Conservation (phyloP, 2,113 vertebrate species). For the Siniperca knerii region DNA sequence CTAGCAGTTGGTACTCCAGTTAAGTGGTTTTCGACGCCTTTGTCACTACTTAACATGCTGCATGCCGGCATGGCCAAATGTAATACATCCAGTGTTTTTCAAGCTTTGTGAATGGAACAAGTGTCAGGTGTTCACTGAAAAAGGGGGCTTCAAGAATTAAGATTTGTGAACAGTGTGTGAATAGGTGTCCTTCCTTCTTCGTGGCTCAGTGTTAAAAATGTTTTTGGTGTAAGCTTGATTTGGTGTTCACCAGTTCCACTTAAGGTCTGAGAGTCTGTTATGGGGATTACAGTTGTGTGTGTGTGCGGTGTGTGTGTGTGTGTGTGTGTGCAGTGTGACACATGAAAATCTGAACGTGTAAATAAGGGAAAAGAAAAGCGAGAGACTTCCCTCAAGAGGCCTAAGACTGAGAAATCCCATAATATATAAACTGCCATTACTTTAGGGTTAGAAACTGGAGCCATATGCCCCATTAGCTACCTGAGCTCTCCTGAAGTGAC, state of each 20-base stretch:
- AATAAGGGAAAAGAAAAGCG: slow-evolving; percentile 6
- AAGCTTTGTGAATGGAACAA: neutral
- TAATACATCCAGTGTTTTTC: neutral
- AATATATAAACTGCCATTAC: neutral
- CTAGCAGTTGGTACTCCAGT: slow-evolving; percentile 21
- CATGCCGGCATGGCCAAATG: neutral
- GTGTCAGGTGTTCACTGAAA: slow-evolving; percentile 3
- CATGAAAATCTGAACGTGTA: slow-evolving; percentile 5
- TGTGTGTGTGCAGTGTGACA: neutral
- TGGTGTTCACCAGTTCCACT: no score
- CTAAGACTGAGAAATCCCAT: neutral
- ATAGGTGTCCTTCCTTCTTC: neutral
- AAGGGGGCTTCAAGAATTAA: neutral
- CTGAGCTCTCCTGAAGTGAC: neutral
- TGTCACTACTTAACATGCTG: neutral
- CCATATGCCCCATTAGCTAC: neutral
- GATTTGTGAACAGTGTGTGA: neutral
- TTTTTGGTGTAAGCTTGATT: no score
- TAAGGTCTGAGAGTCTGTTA: neutral
- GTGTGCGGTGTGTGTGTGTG: no score
- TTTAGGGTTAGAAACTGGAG: neutral
- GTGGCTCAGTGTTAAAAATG: neutral
- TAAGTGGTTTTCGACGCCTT: slow-evolving; percentile 1
- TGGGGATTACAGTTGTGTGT: neutral
- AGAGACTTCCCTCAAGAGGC: neutral